Evolutionary conservation across 2,797 vertebrate species (phyloP).

Genomic region (Balearica regulorum): DNA sequence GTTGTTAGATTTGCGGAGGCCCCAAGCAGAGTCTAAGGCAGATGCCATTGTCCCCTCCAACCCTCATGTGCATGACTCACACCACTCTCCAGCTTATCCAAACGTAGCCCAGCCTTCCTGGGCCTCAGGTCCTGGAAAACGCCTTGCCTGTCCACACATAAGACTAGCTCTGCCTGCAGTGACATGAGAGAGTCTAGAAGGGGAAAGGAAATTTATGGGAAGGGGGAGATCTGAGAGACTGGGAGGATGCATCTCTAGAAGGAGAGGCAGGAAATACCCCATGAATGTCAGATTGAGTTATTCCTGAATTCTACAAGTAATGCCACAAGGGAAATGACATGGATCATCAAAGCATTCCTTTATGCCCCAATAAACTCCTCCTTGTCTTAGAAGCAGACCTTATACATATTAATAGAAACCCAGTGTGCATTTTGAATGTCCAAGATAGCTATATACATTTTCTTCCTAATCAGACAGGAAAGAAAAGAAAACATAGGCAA

Average conservation of each 20-base stretch:
- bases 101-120: not conserved
- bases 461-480: not conserved
- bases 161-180: not conserved
- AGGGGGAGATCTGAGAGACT: not conserved
- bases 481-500: not conserved
- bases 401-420: not conserved
- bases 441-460: not conserved
- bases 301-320: conserved; percentile 39
- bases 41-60: not conserved
- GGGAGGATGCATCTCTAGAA: not conserved
- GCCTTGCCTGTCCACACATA: not conserved
- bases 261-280: conserved; percentile 37
- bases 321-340: conserved; percentile 18
- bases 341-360: conserved; percentile 48
- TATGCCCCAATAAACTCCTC: conserved; percentile 4
- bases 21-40: not conserved
- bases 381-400: conserved; percentile 5
- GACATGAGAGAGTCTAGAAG: not conserved
- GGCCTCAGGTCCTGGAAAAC: not conserved
- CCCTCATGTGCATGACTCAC: not conserved
- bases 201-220: not conserved
- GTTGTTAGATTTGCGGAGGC: not conserved
- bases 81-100: not conserved
- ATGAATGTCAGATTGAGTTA: conserved; percentile 58
- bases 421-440: not conserved